A percentile compares a stretch with the other conserved stretches of the same genome.
Evolutionary conservation across 2,888 invertebrate species (phyloP).

Genomic region (Thymelicus sylvestris): DNA sequence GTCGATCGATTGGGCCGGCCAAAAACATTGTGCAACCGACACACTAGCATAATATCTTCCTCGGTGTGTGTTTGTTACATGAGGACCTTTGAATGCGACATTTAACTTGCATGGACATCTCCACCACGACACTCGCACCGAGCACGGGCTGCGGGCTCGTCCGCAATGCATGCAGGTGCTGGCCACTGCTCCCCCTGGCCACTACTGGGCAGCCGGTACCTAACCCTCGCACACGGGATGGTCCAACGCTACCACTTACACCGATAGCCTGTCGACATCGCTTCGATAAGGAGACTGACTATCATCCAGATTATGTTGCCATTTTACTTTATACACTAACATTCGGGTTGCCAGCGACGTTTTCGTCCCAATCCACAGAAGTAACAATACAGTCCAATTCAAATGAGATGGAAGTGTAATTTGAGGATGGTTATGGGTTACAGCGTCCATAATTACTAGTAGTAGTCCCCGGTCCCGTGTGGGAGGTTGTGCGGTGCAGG

Average conservation of each 20-base stretch:
- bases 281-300: too few relatives aligned
- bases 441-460: neutral
- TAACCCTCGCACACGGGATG: neutral
- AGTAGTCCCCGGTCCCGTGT: neutral
- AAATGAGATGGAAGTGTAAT: too few relatives aligned
- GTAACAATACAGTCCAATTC: too few relatives aligned
- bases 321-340: too few relatives aligned
- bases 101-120: slow-evolving; percentile 32
- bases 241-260: neutral
- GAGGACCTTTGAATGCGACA: slow-evolving; percentile 17
- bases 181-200: neutral
- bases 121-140: slow-evolving; percentile 18
- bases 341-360: too few relatives aligned
- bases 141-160: slow-evolving; percentile 9
- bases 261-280: too few relatives aligned
- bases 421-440: too few relatives aligned
- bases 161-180: slow-evolving; percentile 32
- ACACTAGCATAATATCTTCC: neutral
- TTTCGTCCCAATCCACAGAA: too few relatives aligned
- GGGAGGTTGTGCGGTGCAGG: slow-evolving; percentile 13
- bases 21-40: slow-evolving; percentile 24
- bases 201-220: neutral
- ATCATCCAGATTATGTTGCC: too few relatives aligned
- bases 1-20: slow-evolving; percentile 14
- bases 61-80: slow-evolving; percentile 15